Conservation (phyloP, 2,113 vertebrate genomes). For the Odocoileus virginianus region DNA sequence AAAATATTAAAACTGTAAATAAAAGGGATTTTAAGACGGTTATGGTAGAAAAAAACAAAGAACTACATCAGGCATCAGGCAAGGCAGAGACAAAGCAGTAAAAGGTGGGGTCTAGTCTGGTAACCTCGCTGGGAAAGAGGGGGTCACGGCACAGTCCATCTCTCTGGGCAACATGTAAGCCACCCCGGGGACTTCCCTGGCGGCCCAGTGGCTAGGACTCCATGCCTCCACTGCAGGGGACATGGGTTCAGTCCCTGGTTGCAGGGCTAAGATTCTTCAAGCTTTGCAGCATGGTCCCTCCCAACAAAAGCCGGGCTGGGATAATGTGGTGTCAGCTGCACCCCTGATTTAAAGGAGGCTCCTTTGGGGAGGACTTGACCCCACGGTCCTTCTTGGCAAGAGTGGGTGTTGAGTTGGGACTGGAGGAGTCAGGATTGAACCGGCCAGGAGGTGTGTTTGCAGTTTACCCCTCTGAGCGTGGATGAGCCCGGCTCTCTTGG, state of each 20-base stretch:
- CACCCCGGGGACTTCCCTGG: background rate
- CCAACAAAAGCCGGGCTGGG: background rate
- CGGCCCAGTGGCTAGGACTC: accelerated
- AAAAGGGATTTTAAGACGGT: background rate
- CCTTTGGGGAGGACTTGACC: background rate
- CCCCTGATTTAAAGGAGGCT: background rate
- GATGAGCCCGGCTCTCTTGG: no score
- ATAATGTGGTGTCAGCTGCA: accelerated
- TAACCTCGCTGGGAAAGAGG: accelerated
- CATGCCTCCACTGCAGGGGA: background rate
- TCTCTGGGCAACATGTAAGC: accelerated
- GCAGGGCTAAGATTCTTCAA: background rate
- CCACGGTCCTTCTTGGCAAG: background rate
- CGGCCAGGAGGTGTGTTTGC: background rate
- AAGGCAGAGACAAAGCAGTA: background rate
- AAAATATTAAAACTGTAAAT: background rate
- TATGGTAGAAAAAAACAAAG: background rate
- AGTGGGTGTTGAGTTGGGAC: background rate
- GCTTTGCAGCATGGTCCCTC: background rate
- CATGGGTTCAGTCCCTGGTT: background rate
- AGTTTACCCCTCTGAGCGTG: accelerated
- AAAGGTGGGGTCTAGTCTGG: no score
- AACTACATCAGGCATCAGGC: background rate
- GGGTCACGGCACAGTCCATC: accelerated
- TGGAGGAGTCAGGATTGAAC: background rate